Conservation (phyloP, 2,113 vertebrate species). For the Synodontis membranacea region DNA sequence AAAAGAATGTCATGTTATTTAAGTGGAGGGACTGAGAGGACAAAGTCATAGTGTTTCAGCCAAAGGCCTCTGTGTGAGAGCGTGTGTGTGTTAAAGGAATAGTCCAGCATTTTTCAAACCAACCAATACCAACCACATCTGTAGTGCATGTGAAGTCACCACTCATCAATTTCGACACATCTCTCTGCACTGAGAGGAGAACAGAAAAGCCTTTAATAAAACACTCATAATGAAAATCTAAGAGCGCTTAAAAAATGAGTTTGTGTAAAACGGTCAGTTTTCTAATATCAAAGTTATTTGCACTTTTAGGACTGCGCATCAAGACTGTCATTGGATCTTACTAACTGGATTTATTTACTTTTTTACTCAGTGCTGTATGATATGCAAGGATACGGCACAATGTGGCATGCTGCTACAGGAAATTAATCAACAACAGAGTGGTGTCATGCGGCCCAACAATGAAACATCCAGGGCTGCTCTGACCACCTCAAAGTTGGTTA, state of each 20-base stretch:
- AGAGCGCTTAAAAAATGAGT: background rate
- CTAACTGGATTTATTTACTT: background rate
- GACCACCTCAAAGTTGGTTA: background rate
- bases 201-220: background rate
- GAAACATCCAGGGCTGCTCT: too few species aligned
- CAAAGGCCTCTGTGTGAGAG: background rate
- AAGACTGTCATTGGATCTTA: background rate
- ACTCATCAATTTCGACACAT: background rate
- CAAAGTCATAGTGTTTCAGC: slow-evolving; percentile 41
- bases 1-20: slow-evolving; percentile 53
- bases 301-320: background rate
- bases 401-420: background rate
- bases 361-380: background rate
- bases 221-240: background rate
- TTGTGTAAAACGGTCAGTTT: background rate
- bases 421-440: background rate
- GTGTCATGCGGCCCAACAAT: background rate
- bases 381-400: too few species aligned
- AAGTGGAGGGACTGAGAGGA: slow-evolving; percentile 36
- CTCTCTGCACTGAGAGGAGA: background rate
- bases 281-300: background rate
- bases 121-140: slow-evolving; percentile 3
- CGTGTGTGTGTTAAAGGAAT: slow-evolving; percentile 23
- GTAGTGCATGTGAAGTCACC: background rate
- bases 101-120: slow-evolving; percentile 5